Evolutionary conservation across 2,113 vertebrate genomes (phyloP).

Genomic region (Rhinopomastus cyanomelas): DNA sequence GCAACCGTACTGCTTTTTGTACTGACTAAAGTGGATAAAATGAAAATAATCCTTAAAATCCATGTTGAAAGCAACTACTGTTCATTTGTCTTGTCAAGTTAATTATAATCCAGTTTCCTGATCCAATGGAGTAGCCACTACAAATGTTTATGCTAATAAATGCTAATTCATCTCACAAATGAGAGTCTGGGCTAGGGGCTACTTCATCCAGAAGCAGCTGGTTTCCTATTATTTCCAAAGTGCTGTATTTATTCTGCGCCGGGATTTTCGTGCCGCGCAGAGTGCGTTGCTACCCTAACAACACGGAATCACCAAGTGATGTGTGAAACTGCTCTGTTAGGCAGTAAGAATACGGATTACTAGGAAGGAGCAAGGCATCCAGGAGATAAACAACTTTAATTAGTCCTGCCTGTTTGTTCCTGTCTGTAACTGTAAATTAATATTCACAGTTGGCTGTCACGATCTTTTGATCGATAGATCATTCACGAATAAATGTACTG

Average conservation of each 20-base stretch:
- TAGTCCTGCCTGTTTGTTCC: background rate
- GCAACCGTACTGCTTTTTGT: no score
- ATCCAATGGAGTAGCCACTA: background rate
- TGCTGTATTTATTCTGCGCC: background rate
- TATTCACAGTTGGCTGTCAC: background rate
- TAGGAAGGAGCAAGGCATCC: background rate
- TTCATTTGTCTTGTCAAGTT: background rate
- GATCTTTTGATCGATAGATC: background rate
- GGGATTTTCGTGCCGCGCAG: rapidly evolving
- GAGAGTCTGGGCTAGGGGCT: background rate
- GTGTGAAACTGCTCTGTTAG: background rate
- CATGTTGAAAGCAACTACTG: background rate
- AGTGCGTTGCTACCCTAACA: background rate
- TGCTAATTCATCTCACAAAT: background rate
- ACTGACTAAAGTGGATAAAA: background rate
- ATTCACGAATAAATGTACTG: background rate
- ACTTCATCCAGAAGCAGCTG: background rate
- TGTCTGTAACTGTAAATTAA: background rate
- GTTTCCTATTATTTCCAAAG: background rate
- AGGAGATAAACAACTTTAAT: slow-evolving; percentile 36
- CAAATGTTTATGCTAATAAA: background rate
- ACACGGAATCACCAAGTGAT: background rate
- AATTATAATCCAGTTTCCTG: background rate
- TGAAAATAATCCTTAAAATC: background rate
- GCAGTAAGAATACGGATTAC: background rate